A percentile compares a stretch with the other conserved stretches of the same genome.
Conservation (phyloP, 2,888 invertebrate species). For the Caenorhabditis sp. region DNA sequence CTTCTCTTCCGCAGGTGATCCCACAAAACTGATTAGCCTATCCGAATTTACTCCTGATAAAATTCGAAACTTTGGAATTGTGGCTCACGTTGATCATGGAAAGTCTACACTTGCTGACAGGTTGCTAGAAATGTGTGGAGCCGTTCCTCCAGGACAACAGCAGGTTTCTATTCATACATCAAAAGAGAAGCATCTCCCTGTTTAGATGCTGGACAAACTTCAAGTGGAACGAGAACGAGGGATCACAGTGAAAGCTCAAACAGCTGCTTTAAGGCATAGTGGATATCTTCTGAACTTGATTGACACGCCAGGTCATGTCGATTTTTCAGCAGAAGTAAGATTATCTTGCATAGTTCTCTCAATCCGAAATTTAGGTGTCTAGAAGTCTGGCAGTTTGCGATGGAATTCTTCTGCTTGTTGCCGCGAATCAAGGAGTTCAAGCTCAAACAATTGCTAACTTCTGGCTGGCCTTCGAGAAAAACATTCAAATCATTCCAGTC, state of each 20-base stretch:
- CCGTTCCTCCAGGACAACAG: constrained; percentile 70
- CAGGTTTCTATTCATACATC: constrained; percentile 36
- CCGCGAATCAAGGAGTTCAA: constrained; percentile 89
- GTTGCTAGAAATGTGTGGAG: constrained; percentile 92
- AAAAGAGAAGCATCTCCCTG: no score
- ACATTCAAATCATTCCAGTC: constrained; percentile 92
- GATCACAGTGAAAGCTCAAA: constrained; percentile 98
- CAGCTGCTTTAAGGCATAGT: constrained; percentile 89
- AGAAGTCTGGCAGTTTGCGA: constrained; percentile 94
- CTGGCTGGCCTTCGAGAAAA: constrained; percentile 91
- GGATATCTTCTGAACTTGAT: constrained; percentile 89
- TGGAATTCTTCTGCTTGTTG: constrained; percentile 94
- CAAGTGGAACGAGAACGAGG: constrained; percentile 95
- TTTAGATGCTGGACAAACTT: constrained; percentile 69
- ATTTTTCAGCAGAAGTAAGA: constrained; percentile 87
- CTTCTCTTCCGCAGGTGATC: constrained; percentile 56
- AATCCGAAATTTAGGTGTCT: constrained; percentile 86
- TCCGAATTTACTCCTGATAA: constrained; percentile 75
- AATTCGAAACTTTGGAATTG: constrained; percentile 93
- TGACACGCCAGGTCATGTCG: constrained; percentile 97
- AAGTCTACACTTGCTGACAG: constrained; percentile 98
- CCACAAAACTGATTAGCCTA: constrained; percentile 63
- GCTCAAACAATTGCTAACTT: constrained; percentile 95
- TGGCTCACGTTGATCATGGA: constrained; percentile 99
- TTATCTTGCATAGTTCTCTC: background rate